These are phyloP conservation scores for Natrix natrix DNA, from an alignment of 2,797 vertebrate species.

Conservation along the genomic window DNA sequence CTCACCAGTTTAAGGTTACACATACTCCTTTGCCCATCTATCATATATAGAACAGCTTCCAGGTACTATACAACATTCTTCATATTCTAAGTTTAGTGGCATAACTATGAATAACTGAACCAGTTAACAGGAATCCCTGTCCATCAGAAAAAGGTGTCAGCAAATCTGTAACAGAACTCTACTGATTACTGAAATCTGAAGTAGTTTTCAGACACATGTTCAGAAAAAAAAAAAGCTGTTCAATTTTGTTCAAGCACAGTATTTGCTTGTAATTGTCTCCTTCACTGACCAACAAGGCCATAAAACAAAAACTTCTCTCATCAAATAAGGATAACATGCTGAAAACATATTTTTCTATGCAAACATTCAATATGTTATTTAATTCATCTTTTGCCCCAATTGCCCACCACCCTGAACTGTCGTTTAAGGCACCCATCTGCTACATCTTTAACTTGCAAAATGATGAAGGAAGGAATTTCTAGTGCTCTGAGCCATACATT, in stretches of 20 bases:
- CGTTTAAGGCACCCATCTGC: neutral
- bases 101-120: neutral
- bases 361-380: neutral
- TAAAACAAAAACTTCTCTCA: neutral
- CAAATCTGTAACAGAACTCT: neutral
- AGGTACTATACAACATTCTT: neutral
- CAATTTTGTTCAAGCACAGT: neutral
- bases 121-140: neutral
- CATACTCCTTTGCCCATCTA: neutral
- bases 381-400: neutral
- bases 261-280: neutral
- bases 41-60: neutral
- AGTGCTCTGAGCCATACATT: neutral
- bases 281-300: neutral
- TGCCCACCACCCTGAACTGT: neutral
- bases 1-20: neutral
- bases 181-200: neutral
- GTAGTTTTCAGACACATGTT: neutral
- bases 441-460: neutral
- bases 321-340: neutral
- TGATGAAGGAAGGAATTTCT: neutral
- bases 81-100: neutral
- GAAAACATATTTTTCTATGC: neutral
- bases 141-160: neutral
- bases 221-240: neutral